Evolutionary conservation across 2,113 vertebrate species (phyloP).

Genomic region (Mixornis gularis): DNA sequence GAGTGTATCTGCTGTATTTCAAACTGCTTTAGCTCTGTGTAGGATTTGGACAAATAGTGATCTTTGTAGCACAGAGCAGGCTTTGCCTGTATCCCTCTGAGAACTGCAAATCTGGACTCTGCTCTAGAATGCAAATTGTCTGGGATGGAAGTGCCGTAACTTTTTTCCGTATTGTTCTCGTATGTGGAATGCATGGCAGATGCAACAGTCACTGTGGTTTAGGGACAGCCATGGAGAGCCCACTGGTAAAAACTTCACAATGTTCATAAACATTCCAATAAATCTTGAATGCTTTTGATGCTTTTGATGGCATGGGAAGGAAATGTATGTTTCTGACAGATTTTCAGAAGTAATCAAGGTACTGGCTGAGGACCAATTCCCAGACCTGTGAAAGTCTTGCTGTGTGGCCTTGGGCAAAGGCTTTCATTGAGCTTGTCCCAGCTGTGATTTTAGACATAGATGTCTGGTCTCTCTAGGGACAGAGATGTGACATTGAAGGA

Average conservation of each 20-base stretch:
- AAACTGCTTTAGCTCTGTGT: not conserved
- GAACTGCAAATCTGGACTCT: conserved; percentile 24
- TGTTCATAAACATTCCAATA: not conserved
- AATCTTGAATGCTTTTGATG: not conserved
- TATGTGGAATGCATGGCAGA: not conserved
- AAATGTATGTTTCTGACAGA: not conserved
- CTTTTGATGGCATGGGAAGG: not conserved
- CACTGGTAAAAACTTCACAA: not conserved
- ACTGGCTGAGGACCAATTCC: not conserved
- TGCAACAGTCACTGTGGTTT: not conserved
- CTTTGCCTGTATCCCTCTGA: conserved; percentile 20
- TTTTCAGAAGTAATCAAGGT: not conserved
- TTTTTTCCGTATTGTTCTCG: not conserved
- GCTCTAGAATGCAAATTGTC: conserved; percentile 15
- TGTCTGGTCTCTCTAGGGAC: not conserved
- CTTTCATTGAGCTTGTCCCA: not conserved
- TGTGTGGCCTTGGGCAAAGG: not conserved
- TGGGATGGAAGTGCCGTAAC: not conserved
- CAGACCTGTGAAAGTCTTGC: not conserved
- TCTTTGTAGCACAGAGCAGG: not conserved
- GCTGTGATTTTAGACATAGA: not conserved
- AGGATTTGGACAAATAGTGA: conserved; percentile 5
- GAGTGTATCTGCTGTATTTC: conserved; percentile 15
- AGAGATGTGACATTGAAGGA: not conserved
- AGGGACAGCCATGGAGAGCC: not conserved